These are phyloP conservation scores for Fopius arisanus DNA, from an alignment of 1,140 invertebrate genomes.

Conservation along the genomic window DNA sequence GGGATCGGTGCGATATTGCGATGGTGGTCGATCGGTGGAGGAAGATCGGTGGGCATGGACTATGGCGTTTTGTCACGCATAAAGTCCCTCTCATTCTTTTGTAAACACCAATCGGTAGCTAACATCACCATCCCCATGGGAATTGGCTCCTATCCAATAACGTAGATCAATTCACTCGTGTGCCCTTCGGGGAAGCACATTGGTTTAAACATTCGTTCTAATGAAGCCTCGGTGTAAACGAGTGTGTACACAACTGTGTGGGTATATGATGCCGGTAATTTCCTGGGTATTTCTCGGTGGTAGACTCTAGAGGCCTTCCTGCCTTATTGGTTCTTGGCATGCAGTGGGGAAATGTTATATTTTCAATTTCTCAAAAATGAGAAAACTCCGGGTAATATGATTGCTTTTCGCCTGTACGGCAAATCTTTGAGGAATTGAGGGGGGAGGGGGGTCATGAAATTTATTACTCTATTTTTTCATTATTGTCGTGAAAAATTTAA, in stretches of 20 bases:
- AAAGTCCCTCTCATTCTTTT: background rate
- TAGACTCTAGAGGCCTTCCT: conserved; percentile 19
- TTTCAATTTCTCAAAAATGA: background rate
- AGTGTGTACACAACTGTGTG: background rate
- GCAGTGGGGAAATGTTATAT: conserved; percentile 19
- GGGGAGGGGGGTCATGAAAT: too few species aligned
- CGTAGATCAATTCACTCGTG: conserved; percentile 24
- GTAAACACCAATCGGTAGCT: conserved; percentile 20
- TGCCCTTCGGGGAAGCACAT: conserved; percentile 28
- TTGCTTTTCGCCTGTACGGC: too few species aligned
- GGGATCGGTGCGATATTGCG: background rate
- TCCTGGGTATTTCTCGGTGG: conserved; percentile 16
- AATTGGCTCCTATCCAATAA: conserved; percentile 34
- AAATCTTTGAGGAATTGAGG: too few species aligned
- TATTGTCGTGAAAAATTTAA: too few species aligned
- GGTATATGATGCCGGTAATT: conserved; percentile 38
- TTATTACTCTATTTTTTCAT: too few species aligned
- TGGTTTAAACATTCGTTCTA: conserved; percentile 36
- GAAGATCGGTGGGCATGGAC: background rate
- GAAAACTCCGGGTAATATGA: background rate
- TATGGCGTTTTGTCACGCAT: conserved; percentile 35
- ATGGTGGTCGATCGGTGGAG: background rate
- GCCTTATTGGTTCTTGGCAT: conserved; percentile 40
- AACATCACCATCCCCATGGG: conserved; percentile 26
- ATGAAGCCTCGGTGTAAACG: conserved; percentile 34